A percentile compares a stretch with the other conserved stretches of the same genome.
phyloP scores from a whole-genome alignment of 1,140 invertebrate genomes.

The Arion vulgaris region DNA sequence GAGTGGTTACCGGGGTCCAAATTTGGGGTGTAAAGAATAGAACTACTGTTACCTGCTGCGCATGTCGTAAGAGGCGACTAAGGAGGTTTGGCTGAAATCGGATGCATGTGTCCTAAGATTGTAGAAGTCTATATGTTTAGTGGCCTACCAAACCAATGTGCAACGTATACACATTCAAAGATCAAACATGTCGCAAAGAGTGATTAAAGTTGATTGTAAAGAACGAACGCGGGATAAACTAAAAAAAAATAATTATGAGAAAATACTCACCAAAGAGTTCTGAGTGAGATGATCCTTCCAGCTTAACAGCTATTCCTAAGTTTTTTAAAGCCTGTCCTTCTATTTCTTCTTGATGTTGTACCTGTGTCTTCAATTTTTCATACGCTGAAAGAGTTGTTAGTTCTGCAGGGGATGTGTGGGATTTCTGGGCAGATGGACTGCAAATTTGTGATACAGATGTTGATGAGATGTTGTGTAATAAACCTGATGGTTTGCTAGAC shows the following conservation, averaged over 20 bases:
- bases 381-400: slow-evolving; percentile 4
- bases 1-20: no score
- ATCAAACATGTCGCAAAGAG: no score
- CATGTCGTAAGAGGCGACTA: no score
- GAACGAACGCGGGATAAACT: no score
- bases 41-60: no score
- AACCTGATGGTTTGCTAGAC: neutral
- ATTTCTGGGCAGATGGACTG: slow-evolving; percentile 19
- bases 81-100: neutral
- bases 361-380: slow-evolving; percentile 33
- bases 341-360: slow-evolving; percentile 28
- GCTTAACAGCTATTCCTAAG: slow-evolving; percentile 12
- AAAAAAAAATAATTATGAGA: neutral
- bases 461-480: neutral
- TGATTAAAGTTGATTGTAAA: no score
- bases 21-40: no score
- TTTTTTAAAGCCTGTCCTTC: slow-evolving; percentile 33
- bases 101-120: neutral
- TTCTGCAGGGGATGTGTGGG: slow-evolving; percentile 15
- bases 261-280: neutral
- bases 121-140: neutral
- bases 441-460: neutral
- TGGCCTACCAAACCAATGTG: neutral
- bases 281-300: neutral
- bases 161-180: no score